These are phyloP conservation scores for Anarhynchus alexandrinus DNA, from an alignment of 2,113 vertebrate species.

Conservation along the genomic window DNA sequence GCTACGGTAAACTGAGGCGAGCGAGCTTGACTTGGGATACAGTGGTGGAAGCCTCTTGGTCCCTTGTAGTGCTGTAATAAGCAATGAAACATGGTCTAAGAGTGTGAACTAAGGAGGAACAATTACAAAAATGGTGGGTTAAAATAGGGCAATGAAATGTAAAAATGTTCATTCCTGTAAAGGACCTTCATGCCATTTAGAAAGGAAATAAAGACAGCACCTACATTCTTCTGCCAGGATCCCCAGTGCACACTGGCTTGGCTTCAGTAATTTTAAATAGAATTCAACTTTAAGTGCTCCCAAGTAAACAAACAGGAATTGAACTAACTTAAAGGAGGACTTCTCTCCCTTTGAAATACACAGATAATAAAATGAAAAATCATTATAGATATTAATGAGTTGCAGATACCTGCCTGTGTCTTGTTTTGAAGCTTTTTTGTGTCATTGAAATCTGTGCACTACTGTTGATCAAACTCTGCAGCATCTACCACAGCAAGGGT, in stretches of 20 bases:
- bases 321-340: background rate
- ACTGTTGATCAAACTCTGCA: background rate
- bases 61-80: background rate
- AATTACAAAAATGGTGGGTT: background rate
- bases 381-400: background rate
- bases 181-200: background rate
- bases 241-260: background rate
- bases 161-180: background rate
- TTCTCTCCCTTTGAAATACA: background rate
- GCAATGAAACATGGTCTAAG: background rate
- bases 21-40: background rate
- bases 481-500: background rate
- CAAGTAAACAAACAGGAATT: background rate
- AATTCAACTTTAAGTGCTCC: background rate
- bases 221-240: background rate
- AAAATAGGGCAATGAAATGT: background rate
- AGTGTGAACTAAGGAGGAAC: background rate
- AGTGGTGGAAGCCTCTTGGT: background rate
- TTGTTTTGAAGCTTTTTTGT: background rate
- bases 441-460: background rate
- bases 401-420: background rate
- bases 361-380: background rate
- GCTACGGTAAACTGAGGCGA: background rate
- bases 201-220: background rate
- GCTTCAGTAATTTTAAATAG: background rate